Base-by-base conservation (phyloP, 1,140 invertebrate species). In the Wiebesia pumilae region DNA sequence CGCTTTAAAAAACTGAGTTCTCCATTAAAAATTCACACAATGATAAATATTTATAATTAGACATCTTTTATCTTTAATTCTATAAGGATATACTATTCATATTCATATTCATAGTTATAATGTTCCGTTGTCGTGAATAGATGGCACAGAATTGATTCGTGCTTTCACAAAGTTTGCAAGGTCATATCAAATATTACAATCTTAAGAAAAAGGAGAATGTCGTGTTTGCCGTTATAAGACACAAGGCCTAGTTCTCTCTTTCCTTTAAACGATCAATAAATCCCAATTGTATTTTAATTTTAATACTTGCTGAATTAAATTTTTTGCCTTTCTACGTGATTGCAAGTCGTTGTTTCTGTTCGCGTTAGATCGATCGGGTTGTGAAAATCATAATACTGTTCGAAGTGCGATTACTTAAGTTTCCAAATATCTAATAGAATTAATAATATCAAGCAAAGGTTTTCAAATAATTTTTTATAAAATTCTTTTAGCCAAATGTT, bases 361-460 rank as follows among this genome's bases (percentile, higher is more conserved):
- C 38, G 33, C n/a, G 77, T 85, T 85, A 80, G 33, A 80, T 85
- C 83, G 77, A 85, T 85, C 51, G 83, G 9, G 27, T 69, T 65
- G 16, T 30, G 12, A 62, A 81, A 73, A 73, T 54, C 43, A 40
- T 40, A 40, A 21, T 71, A 38, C 6, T 21, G 69, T 3, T 33
- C 33, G 19, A 71, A 71, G 69, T 19, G 35, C 35, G 10, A 4
- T 71, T 30, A 40, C 33, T 24, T 24, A 71, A 19, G 9, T 10
- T 35, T 69, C 19, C 1, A 35, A 69, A 62, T 1, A 69, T 69
- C n/a, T 35, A 69, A 33, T 69, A 3, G 12, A 35, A 69, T 7
- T n/a, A 12, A 0, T 33, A 33, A 62, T 10, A 69, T 33, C n/a
- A 16, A 35, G 30, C 65, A 35, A 69, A 35, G 30, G 0, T 69